Evolutionary conservation across 2,888 invertebrate genomes (phyloP).

Genomic region (Rugalucina vietnamica): DNA sequence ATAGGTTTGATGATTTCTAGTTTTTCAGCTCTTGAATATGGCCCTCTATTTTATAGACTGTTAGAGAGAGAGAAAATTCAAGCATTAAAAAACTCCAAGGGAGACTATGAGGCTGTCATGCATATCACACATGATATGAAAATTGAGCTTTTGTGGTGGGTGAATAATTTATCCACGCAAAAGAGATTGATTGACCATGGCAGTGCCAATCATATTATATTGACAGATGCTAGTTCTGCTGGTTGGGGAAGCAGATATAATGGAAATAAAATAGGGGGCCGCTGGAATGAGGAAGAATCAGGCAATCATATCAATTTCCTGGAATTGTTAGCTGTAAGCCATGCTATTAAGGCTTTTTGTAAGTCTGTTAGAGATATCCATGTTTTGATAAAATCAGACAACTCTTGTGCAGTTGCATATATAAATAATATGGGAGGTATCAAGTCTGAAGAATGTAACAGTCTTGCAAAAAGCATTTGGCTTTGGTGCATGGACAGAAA

Average conservation of each 20-base stretch:
- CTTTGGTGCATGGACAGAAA: background rate
- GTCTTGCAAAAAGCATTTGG: background rate
- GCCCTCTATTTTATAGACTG: conserved; percentile 23
- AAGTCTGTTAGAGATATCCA: background rate
- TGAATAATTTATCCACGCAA: background rate
- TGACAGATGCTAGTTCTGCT: background rate
- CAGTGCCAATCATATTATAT: background rate
- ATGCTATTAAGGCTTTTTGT: background rate
- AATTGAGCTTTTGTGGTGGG: background rate
- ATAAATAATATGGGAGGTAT: background rate
- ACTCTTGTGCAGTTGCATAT: background rate
- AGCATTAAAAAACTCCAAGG: background rate
- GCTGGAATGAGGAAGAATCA: background rate
- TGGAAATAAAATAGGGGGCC: background rate
- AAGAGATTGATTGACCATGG: background rate
- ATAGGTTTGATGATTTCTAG: conserved; percentile 33
- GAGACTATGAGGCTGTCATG: conserved; percentile 34
- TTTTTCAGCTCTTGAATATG: conserved; percentile 43
- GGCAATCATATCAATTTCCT: background rate
- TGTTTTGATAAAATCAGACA: background rate
- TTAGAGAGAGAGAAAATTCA: conserved; percentile 28
- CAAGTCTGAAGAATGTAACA: background rate
- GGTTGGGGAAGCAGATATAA: background rate
- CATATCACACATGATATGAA: conserved; percentile 3
- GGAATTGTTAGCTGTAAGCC: background rate